These are phyloP conservation scores for Montipora sp. DNA, from an alignment of 64 coral and sea anemone genomes.

Conservation along the genomic window DNA sequence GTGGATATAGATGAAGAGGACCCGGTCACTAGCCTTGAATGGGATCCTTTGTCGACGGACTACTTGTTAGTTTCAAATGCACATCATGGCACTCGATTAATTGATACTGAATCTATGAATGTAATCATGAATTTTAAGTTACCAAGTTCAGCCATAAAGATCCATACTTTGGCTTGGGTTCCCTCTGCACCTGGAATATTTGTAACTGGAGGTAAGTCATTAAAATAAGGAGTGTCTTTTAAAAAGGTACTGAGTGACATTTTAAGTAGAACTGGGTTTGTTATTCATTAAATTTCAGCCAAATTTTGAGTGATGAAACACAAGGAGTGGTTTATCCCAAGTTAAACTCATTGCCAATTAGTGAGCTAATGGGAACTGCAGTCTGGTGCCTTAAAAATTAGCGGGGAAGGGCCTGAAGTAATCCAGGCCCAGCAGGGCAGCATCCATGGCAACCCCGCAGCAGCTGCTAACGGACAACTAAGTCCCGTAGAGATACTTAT, in stretches of 20 bases:
- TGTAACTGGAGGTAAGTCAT: conserved; percentile 85
- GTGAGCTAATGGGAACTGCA: too few relatives aligned
- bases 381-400: too few relatives aligned
- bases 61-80: conserved; percentile 92
- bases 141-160: conserved; percentile 78
- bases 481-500: too few relatives aligned
- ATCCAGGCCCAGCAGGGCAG: too few relatives aligned
- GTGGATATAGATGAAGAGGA: conserved; percentile 78
- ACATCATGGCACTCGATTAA: conserved; percentile 71
- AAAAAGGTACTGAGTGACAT: background rate
- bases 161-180: conserved; percentile 89
- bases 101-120: conserved; percentile 91
- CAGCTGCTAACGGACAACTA: too few relatives aligned
- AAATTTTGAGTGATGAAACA: too few relatives aligned
- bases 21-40: conserved; percentile 87
- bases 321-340: too few relatives aligned
- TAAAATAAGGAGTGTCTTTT: background rate
- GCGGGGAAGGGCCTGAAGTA: too few relatives aligned
- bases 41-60: conserved; percentile 90
- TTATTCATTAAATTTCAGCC: too few relatives aligned
- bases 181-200: conserved; percentile 95
- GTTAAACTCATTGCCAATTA: too few relatives aligned
- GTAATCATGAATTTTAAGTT: conserved; percentile 96
- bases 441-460: too few relatives aligned
- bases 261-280: too few relatives aligned